Base-by-base conservation (phyloP, 2,888 invertebrate genomes). In the Aleiodes testaceus region DNA sequence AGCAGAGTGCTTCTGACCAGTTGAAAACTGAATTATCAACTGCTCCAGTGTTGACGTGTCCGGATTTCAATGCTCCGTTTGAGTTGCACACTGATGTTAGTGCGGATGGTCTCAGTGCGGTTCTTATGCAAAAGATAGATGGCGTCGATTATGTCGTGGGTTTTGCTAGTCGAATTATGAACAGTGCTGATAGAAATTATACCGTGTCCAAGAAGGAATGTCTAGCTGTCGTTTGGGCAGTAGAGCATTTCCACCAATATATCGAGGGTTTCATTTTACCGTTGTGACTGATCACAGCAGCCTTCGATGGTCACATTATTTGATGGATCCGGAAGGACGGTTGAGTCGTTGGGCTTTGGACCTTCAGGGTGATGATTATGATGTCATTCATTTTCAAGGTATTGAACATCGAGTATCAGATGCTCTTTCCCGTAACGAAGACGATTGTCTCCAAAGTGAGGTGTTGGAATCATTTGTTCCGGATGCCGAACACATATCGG, bases 341-440 rank as follows among this genome's bases (percentile, higher is more conserved):
- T 50, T 78, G 1, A 75, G 70, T 0, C 50, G 78, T 1, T 79
- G 80, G 79, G 73, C 74, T 6, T 20, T 78, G 1, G 30, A 73
- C 3, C 42, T 78, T 1, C 72, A 70, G n/a, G 72, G 69, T 36
- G 76, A 72, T 16, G 52, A 74, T 12, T 78, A 70, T 20, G 63
- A 66, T 0, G 66, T 79, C 2, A 9, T 67, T 0, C 66, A 77
- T 26, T 63, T 69, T 0, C 59, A 66, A 6, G 67, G 67, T 0
- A 49, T 63, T 1, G 7, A 61, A 7, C 61, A 44, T 1, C 63
- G 66, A 42, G 67, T 73, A 0, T 55, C 70, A 0, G 70, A 73
- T 9, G 70, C 70, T 0, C 49, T 70, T 2, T 70, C 67, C 0
- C 74, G 80, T 0, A 73, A 50, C 0, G 70, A 70, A 44, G 30